phyloP scores from a whole-genome alignment of 2,888 invertebrate genomes.

The Sesamia inferens region DNA sequence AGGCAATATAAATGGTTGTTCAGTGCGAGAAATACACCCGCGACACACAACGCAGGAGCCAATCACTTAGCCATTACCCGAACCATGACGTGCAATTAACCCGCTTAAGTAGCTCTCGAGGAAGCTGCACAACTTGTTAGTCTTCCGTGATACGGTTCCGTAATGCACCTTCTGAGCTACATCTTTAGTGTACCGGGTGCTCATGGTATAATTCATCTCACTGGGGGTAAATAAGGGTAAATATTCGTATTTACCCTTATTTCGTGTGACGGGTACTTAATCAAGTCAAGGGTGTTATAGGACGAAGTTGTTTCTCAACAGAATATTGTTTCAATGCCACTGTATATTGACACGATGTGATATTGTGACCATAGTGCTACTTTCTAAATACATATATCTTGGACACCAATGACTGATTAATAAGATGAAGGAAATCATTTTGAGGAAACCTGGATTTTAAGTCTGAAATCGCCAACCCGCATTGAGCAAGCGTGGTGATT shows the following conservation, averaged over 20 bases:
- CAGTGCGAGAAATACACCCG: too few relatives aligned
- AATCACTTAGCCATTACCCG: too few relatives aligned
- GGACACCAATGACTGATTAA: too few relatives aligned
- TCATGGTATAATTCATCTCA: conserved; percentile 62
- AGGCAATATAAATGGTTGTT: too few relatives aligned
- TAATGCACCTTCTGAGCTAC: conserved; percentile 21
- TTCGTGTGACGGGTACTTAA: conserved; percentile 59
- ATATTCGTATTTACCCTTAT: conserved; percentile 64
- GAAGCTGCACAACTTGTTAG: background rate
- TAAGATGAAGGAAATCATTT: too few relatives aligned
- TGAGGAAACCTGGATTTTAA: too few relatives aligned
- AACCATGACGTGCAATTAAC: too few relatives aligned
- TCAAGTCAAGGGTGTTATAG: conserved; percentile 61
- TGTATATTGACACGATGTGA: conserved; percentile 25
- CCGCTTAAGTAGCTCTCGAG: too few relatives aligned
- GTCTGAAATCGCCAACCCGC: too few relatives aligned
- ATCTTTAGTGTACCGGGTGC: conserved; percentile 22
- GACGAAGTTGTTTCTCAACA: conserved; percentile 32
- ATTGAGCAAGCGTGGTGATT: too few relatives aligned
- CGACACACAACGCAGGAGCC: too few relatives aligned
- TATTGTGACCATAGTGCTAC: conserved; percentile 1
- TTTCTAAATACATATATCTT: too few relatives aligned
- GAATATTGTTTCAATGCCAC: conserved; percentile 47
- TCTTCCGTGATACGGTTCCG: background rate
- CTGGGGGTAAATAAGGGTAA: conserved; percentile 60